Evolutionary conservation across 2,113 vertebrate genomes (phyloP).

Genomic region (Psilopsiagon aymara): DNA sequence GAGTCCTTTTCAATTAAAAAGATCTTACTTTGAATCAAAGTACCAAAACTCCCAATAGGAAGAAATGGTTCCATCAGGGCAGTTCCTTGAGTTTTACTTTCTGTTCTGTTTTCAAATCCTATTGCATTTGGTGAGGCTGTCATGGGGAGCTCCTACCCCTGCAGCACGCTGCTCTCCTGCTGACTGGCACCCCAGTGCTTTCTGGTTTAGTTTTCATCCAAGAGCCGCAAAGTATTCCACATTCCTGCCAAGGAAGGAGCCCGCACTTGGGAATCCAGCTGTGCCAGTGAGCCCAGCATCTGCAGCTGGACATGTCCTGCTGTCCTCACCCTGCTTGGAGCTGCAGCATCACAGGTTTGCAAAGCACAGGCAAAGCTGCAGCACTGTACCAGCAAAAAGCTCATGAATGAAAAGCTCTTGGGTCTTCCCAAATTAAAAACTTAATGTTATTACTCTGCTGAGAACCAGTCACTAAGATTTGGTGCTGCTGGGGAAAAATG

Average conservation of each 20-base stretch:
- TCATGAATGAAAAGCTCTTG: rapidly evolving
- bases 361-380: not conserved
- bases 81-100: not conserved
- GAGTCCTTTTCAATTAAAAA: not conserved
- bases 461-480: not conserved
- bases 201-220: not conserved
- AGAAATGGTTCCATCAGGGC: not conserved
- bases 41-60: not conserved
- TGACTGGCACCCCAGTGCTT: not conserved
- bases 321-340: not conserved
- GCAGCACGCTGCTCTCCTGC: not conserved
- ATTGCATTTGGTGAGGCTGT: not conserved
- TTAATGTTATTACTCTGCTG: not conserved
- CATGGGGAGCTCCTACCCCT: not conserved
- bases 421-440: not conserved
- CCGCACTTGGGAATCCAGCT: rapidly evolving
- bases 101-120: not conserved
- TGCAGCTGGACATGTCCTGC: not conserved
- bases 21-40: not conserved
- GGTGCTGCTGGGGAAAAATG: not conserved
- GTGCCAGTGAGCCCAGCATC: not conserved
- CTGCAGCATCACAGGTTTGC: not conserved
- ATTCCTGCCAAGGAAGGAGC: not conserved
- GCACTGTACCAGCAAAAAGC: not conserved
- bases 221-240: not conserved